Evolutionary conservation across 2,888 invertebrate species (phyloP).

Genomic region (Noctua janthina): DNA sequence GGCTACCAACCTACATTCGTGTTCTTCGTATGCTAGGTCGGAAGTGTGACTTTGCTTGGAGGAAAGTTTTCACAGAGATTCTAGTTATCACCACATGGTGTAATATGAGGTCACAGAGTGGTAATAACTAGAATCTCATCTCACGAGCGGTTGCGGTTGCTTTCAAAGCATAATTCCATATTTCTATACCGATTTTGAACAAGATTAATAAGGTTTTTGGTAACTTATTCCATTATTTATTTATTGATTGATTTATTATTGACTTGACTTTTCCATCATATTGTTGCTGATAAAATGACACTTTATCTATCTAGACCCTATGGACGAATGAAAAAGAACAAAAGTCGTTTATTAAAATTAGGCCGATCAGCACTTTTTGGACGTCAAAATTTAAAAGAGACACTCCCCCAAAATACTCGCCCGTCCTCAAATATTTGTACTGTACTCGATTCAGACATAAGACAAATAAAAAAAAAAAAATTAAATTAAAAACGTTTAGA

Average conservation of each 20-base stretch:
- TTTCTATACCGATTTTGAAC: neutral
- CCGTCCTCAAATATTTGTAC: neutral
- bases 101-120: neutral
- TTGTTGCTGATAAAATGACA: neutral
- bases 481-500: too few species aligned
- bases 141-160: too few species aligned
- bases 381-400: neutral
- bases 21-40: slow-evolving; percentile 19
- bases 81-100: neutral
- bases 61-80: neutral
- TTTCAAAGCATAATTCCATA: neutral
- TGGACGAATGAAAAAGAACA: neutral
- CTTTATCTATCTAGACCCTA: neutral
- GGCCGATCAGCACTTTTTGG: too few species aligned
- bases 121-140: too few species aligned
- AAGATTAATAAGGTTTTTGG: neutral
- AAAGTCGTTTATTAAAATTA: neutral
- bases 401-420: neutral
- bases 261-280: neutral
- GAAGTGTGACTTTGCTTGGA: slow-evolving; percentile 22
- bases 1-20: slow-evolving; percentile 48
- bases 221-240: neutral
- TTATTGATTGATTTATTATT: neutral
- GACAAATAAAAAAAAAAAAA: too few species aligned
- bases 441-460: neutral